Evolutionary conservation across 1,140 invertebrate genomes (phyloP).

Genomic region (Himalopsyche phryganea): DNA sequence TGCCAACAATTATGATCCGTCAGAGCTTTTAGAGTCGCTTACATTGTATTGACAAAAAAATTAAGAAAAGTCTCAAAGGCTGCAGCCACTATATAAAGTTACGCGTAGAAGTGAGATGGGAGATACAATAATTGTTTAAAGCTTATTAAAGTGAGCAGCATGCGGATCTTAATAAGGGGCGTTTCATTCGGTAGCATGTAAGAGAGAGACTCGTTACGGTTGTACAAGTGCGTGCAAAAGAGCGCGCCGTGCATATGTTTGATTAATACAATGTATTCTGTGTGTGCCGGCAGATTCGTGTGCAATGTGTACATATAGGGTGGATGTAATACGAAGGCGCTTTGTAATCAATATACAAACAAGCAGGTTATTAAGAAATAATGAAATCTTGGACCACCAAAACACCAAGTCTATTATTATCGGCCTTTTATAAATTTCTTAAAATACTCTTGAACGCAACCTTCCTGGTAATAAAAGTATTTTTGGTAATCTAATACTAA

Average conservation of each 20-base stretch:
- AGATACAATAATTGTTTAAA: slow-evolving; percentile 41
- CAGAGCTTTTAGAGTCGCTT: neutral
- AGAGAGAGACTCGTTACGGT: slow-evolving; percentile 17
- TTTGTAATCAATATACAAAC: no score
- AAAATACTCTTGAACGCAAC: no score
- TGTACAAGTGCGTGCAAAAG: slow-evolving; percentile 19
- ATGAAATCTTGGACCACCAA: no score
- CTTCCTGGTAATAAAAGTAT: no score
- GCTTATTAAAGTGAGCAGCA: slow-evolving; percentile 41
- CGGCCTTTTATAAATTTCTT: no score
- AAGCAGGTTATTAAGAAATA: no score
- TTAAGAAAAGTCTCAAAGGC: neutral
- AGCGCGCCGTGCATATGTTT: slow-evolving; percentile 36
- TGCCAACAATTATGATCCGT: no score
- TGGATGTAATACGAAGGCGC: no score
- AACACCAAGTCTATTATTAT: no score
- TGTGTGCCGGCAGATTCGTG: neutral
- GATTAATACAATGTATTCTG: slow-evolving; percentile 35
- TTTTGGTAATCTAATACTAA: no score
- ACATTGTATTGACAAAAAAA: neutral
- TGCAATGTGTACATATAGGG: neutral
- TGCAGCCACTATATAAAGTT: slow-evolving; percentile 5
- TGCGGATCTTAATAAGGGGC: slow-evolving; percentile 42
- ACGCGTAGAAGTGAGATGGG: slow-evolving; percentile 17
- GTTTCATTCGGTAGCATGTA: slow-evolving; percentile 39